Conservation (phyloP, 2,888 invertebrate species). For the Pecten maximus region DNA sequence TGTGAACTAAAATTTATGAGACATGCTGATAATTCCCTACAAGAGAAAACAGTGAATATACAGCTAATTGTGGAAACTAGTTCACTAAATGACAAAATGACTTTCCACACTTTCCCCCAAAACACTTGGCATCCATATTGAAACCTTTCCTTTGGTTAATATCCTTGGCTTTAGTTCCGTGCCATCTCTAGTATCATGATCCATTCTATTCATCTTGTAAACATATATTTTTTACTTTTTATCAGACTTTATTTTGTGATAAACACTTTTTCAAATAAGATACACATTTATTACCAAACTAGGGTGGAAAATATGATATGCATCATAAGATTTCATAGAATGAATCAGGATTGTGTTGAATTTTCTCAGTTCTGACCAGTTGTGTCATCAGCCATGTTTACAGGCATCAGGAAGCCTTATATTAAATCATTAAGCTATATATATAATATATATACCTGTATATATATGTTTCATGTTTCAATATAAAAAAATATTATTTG, state of each 20-base stretch:
- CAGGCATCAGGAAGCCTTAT: neutral
- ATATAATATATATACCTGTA: too few species aligned
- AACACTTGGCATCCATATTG: neutral
- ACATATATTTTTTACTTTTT: neutral
- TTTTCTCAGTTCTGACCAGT: neutral
- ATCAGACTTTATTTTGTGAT: neutral
- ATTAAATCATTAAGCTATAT: neutral
- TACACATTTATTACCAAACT: neutral
- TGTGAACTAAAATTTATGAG: neutral
- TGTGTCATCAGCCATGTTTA: neutral
- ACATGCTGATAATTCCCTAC: neutral
- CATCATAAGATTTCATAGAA: neutral
- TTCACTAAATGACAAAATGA: neutral
- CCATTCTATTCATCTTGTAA: neutral
- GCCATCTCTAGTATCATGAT: neutral
- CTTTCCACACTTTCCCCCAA: constrained; percentile 6
- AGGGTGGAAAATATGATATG: neutral
- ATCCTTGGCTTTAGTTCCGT: neutral
- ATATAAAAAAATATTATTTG: too few species aligned
- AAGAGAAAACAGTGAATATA: neutral
- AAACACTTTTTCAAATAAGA: neutral
- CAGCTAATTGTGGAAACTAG: neutral
- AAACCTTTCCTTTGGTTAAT: neutral
- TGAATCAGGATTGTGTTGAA: neutral
- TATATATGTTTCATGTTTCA: too few species aligned